Conservation (phyloP, 2,797 vertebrate genomes). For the Fistularia tabacaria region DNA sequence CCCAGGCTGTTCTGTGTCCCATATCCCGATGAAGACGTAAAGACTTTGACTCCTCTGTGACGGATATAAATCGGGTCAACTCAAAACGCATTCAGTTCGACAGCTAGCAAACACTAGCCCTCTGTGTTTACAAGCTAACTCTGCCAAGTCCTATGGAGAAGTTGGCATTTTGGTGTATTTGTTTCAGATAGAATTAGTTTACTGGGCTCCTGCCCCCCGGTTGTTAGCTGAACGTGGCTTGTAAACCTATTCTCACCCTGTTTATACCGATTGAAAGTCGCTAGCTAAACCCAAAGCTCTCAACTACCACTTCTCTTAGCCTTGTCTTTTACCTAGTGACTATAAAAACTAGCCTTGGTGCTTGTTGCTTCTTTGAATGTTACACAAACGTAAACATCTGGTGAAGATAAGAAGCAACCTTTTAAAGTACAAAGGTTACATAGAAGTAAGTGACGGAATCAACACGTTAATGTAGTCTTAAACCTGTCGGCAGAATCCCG, state of each 20-base stretch:
- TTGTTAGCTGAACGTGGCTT: conserved; percentile 1
- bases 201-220: neutral
- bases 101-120: conserved; percentile 51
- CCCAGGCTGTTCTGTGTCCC: conserved; percentile 4
- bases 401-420: neutral
- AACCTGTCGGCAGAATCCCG: conserved; percentile 16
- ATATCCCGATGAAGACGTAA: conserved; percentile 1
- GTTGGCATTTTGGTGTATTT: conserved; percentile 5
- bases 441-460: neutral
- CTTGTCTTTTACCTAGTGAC: conserved; percentile 27
- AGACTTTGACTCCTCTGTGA: conserved; percentile 1
- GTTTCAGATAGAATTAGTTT: conserved; percentile 10
- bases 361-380: neutral
- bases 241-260: neutral
- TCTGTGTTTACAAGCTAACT: conserved; percentile 54
- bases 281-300: conserved; percentile 7
- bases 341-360: neutral
- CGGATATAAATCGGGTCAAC: conserved; percentile 8
- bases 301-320: conserved; percentile 24
- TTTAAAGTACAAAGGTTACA: neutral
- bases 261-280: conserved; percentile 28
- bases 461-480: too few species aligned
- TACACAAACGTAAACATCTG: neutral
- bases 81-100: conserved; percentile 12
- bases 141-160: conserved; percentile 14